Evolutionary conservation across 23 tunicate genomes (phyloP).

Genomic region (Oikopleura dioica): DNA sequence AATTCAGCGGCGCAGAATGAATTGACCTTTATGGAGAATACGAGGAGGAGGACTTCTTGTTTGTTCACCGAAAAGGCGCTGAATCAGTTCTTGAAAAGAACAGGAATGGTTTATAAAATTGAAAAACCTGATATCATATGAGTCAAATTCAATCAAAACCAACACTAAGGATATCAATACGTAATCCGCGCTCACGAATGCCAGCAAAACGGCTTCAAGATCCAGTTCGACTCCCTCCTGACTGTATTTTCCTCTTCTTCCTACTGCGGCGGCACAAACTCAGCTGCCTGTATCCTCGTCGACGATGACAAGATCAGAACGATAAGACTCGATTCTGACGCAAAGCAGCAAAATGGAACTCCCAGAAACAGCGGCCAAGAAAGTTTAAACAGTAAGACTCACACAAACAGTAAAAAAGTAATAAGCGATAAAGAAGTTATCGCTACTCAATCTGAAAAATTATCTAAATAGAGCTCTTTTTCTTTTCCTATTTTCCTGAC

Average conservation of each 20-base stretch:
- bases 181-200: constrained; percentile 82
- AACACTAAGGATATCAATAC: constrained; percentile 16
- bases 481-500: no score
- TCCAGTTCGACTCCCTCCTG: constrained; percentile 14
- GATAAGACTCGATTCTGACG: constrained; percentile 52
- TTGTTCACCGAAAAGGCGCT: neutral
- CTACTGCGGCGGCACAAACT: constrained; percentile 79
- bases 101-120: no score
- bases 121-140: no score
- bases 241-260: constrained; percentile 77
- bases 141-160: no score
- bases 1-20: neutral
- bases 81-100: neutral
- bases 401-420: no score
- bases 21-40: no score
- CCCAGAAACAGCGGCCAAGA: no score
- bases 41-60: neutral
- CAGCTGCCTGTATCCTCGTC: constrained; percentile 69
- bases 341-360: no score
- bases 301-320: constrained; percentile 67
- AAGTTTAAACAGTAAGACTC: no score
- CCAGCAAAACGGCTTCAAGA: constrained; percentile 4
- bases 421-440: no score
- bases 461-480: no score
- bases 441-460: no score